Evolutionary conservation across 2,888 invertebrate species (phyloP).

Genomic region (Synergus laeviventris): DNA sequence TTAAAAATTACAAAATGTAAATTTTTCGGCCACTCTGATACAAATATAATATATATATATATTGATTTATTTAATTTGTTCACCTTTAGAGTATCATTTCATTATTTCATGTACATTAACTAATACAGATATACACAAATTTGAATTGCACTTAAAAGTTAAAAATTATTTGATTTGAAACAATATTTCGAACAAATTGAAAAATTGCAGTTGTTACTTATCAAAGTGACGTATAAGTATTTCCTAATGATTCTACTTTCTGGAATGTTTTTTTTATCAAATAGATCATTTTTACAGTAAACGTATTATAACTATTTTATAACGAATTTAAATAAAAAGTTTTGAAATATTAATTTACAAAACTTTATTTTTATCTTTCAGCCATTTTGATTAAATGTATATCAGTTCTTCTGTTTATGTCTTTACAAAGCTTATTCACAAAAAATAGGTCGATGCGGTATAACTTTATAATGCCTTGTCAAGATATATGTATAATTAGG

Average conservation of each 20-base stretch:
- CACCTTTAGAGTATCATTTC: background rate
- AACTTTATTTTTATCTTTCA: conserved; percentile 15
- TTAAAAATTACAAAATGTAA: no score
- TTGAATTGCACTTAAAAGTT: no score
- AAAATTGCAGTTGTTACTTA: no score
- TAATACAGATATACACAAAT: no score
- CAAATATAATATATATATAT: no score
- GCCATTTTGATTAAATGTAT: conserved; percentile 13
- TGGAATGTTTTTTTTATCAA: background rate
- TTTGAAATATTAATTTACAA: background rate
- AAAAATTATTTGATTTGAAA: no score
- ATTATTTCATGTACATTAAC: no score
- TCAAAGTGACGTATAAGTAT: no score
- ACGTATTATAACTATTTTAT: no score
- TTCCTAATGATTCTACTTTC: background rate
- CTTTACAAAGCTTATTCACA: background rate
- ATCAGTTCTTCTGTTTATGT: background rate
- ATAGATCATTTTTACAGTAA: background rate
- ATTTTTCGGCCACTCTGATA: no score
- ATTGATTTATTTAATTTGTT: background rate
- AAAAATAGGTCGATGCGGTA: background rate
- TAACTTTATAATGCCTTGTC: background rate
- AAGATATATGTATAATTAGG: conserved; percentile 3
- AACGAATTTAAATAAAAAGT: no score
- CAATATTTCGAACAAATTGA: no score